Base-by-base conservation (phyloP, 2,113 vertebrate species). In the Talpa occidentalis region DNA sequence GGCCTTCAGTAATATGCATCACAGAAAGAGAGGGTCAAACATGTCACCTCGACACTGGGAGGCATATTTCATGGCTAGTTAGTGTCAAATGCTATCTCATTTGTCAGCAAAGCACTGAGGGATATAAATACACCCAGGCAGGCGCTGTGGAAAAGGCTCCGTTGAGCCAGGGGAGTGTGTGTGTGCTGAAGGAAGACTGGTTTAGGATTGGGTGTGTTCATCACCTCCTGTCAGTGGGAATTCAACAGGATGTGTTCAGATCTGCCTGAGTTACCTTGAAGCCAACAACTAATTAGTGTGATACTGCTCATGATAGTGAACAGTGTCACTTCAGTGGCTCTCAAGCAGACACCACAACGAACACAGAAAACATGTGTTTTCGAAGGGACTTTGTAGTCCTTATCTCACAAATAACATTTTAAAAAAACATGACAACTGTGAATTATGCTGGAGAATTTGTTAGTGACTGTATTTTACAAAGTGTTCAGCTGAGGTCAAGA, bases 1-100 rank as follows among this genome's bases (percentile, higher is more conserved):
- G 79, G 84, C 79, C 64, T 94, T 95, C 86, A 88, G 87, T 88
- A 92, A 95, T 88, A 84, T 42, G 54, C 47, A 87, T 81, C 78
- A 49, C 32, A 30, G 14, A 93, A 97, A 93, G 42, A 84, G 79
- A 92, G 93, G 96, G 95, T 95, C 95, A 97, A 88, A 86, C 86
- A 90, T 94, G 96, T 95, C 94, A 95, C 88, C 42, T 84, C 82
- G 37, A 77, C 78, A 69, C 40, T 40, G 78, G 67, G 42, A 93
- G 79, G 77, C 78, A 86, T 97, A 96, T 97, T 97, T 97, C 91
- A 88, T 93, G 49, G 90, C 52, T 92, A 0, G 0, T 96, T 97
- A 95, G 88, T 95, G 88, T 80, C 85, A 96, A 95, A 32, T 0
- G 5, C 86, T 93, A 90, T 93, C 76, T 96, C n/a, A 69, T 95